phyloP scores from a whole-genome alignment of 2,113 vertebrate genomes.

The Chionis minor region DNA sequence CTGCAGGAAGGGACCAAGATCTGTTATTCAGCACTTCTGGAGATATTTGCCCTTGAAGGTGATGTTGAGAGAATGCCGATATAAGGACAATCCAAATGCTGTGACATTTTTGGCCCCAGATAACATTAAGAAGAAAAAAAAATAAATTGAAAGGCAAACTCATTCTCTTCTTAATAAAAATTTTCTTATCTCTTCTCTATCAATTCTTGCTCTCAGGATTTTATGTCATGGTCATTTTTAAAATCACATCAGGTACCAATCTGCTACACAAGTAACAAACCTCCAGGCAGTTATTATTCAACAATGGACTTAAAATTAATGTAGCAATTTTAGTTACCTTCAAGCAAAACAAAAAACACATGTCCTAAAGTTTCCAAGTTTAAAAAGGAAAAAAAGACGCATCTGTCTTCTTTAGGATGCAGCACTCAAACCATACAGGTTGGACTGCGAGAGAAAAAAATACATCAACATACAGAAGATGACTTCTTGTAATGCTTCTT shows the following conservation, averaged over 20 bases:
- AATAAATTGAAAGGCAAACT: background rate
- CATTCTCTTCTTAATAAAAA: slow-evolving; percentile 35
- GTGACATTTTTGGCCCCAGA: background rate
- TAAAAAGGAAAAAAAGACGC: background rate
- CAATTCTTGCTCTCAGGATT: slow-evolving; percentile 21
- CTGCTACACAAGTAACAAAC: slow-evolving; percentile 11
- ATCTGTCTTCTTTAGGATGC: background rate
- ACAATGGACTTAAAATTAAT: slow-evolving; percentile 42
- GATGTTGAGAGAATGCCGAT: background rate
- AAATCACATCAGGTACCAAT: slow-evolving; percentile 24
- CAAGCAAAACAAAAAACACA: slow-evolving; percentile 26
- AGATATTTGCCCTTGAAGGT: background rate
- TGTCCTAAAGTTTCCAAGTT: background rate
- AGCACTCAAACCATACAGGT: background rate
- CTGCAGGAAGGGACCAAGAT: background rate
- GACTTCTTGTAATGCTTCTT: background rate
- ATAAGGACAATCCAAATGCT: background rate
- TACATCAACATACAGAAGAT: background rate
- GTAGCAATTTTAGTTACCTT: slow-evolving; percentile 21
- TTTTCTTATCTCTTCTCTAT: slow-evolving; percentile 24
- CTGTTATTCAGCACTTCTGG: background rate
- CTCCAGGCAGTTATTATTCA: slow-evolving; percentile 49
- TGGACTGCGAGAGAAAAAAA: background rate
- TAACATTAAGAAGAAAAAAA: background rate
- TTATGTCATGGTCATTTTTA: slow-evolving; percentile 16